A percentile compares a stretch with the other conserved stretches of the same genome.
Conservation (phyloP, 2,797 vertebrate species). For the Diceros bicornis region DNA sequence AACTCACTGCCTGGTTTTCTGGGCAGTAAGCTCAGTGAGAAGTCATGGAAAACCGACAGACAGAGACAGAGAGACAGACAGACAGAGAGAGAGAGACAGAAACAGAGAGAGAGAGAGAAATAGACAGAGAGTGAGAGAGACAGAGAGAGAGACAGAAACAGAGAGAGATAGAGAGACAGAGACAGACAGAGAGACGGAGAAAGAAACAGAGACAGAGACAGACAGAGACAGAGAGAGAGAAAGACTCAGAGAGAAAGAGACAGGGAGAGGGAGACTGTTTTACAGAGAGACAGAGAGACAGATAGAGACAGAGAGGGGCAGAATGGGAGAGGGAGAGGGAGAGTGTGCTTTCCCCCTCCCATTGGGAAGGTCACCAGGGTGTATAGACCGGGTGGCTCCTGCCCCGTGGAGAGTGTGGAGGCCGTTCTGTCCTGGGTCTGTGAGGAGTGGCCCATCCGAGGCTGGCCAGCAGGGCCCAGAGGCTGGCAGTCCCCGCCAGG, state of each 20-base stretch:
- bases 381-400: no score
- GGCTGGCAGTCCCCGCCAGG: not conserved
- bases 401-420: accelerated
- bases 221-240: no score
- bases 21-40: not conserved
- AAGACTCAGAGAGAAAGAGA: no score
- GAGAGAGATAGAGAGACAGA: not conserved
- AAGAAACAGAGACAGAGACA: no score
- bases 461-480: not conserved
- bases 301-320: not conserved
- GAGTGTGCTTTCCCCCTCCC: not conserved
- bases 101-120: no score
- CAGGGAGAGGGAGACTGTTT: not conserved
- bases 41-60: no score
- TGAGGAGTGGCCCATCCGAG: not conserved
- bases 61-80: no score
- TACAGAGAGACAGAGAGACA: not conserved
- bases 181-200: no score
- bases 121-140: no score
- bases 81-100: no score
- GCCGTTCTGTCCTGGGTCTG: accelerated
- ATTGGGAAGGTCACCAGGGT: not conserved
- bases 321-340: no score
- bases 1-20: not conserved
- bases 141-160: not conserved